Evolutionary conservation across 2,797 vertebrate genomes (phyloP), one percentile per base, ranked within the genome.

Genomic region (Peromyscus eremicus): DNA sequence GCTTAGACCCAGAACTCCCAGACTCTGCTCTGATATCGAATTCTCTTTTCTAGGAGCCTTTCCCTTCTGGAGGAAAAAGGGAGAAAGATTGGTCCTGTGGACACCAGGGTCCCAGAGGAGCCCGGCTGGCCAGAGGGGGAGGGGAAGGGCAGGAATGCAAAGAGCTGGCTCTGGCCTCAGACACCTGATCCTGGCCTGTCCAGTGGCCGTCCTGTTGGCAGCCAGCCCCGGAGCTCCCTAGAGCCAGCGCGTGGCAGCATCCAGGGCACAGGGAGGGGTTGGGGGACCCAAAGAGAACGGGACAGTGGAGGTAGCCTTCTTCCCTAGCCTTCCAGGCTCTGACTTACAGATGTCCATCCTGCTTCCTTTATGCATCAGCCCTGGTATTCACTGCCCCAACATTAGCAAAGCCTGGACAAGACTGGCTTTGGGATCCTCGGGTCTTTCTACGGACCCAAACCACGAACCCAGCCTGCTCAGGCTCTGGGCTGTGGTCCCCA

Each of bases 181-280:
- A 98, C 97, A 98, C 97, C 98, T 98, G 98, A 98, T 98, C 98
- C 97, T 2, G 10, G 96, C 97, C 97, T 94, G 97, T 97, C 97
- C 97, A 55, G 97, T 57, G 6, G 97, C 97, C 91, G 95, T 97
- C 97, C 97, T 97, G 97, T 96, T 98, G 98, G 98, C 98, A 96
- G 95, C 75, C 91, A 55, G 95, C 97, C 98, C 88, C 68, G 1
- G 25, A 5, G 96, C 94, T 98, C 97, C 96, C 97, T 71, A 95
- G 97, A 97, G 97, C 97, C 97, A 94, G 97, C 97, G 96, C 97
- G 97, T 98, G 97, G 97, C 98, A 98, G 92, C 97, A 96, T 81
- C 9, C 84, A 95, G 97, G 96, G 95, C 95, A 97, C 60, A 3
- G 92, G 89, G 92, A 94, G 94, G 97, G 95, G 97, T 84, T 6